Percentiles rank a stretch among this genome's conserved stretches.
Conservation (phyloP, 2,113 vertebrate species). For the Podarcis raffonei region DNA sequence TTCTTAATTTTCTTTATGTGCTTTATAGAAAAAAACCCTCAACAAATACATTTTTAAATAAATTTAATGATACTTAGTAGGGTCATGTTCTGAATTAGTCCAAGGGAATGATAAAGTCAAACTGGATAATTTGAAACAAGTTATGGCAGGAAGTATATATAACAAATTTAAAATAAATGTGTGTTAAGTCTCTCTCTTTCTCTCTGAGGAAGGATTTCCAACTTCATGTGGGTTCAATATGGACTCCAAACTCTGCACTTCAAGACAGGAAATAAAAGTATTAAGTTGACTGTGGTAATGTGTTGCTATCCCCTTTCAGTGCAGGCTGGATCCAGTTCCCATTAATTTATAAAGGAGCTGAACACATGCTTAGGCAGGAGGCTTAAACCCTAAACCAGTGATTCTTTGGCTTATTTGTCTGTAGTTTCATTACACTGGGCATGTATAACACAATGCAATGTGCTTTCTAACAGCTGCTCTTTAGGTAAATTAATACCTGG, state of each 20-base stretch:
- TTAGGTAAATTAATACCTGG: constrained; percentile 79
- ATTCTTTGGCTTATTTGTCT: constrained; percentile 32
- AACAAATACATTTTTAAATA: not conserved
- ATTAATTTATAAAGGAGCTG: constrained; percentile 50
- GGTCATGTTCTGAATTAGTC: not conserved
- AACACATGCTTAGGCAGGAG: not conserved
- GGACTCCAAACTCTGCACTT: constrained; percentile 20
- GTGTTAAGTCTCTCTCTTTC: not conserved
- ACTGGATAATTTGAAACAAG: constrained; percentile 11
- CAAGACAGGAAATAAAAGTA: not conserved
- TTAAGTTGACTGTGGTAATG: not conserved
- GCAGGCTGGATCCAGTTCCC: not conserved
- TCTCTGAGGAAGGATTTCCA: not conserved
- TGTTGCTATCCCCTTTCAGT: constrained; percentile 34
- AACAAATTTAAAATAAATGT: not conserved
- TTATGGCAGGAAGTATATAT: not conserved
- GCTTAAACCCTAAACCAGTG: constrained; percentile 25
- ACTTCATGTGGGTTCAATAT: not conserved
- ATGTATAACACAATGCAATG: constrained; percentile 54
- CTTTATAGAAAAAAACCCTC: too few relatives aligned
- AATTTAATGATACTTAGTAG: not conserved
- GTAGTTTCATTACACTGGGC: constrained; percentile 54
- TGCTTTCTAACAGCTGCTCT: constrained; percentile 74
- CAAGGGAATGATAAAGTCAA: not conserved
- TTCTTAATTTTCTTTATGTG: not conserved